Conservation (phyloP, 2,797 vertebrate genomes). For the Silurus aristotelis region DNA sequence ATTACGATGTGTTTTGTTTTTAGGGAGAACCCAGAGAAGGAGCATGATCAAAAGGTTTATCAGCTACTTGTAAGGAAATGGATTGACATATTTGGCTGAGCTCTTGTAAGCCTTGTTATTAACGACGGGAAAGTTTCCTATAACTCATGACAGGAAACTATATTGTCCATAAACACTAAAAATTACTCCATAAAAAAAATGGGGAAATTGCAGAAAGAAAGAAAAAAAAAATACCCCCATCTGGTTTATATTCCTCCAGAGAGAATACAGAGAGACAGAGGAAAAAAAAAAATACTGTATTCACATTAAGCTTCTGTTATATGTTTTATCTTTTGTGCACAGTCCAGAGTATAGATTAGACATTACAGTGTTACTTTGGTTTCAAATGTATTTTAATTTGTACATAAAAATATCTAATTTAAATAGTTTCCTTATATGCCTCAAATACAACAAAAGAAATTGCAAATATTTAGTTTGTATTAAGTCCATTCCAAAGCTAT, state of each 20-base stretch:
- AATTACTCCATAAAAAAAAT: slow-evolving; percentile 36
- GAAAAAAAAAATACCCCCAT: slow-evolving; percentile 3
- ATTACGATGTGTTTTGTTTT: not conserved
- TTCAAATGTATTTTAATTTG: not conserved
- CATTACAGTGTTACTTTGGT: not conserved
- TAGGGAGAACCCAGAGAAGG: not conserved
- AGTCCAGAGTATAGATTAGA: not conserved
- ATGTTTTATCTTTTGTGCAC: not conserved
- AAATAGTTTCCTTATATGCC: not conserved
- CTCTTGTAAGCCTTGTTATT: not conserved
- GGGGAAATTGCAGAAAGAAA: not conserved
- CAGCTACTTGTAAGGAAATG: not conserved
- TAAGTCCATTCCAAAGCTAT: not conserved
- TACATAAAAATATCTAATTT: not conserved
- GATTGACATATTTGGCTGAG: not conserved
- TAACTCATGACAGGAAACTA: slow-evolving; percentile 50
- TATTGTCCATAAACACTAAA: slow-evolving; percentile 45
- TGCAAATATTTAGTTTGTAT: not conserved
- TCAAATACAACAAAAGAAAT: not conserved
- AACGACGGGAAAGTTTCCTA: slow-evolving; percentile 37
- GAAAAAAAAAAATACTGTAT: not conserved
- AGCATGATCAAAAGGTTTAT: not conserved
- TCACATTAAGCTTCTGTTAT: no score
- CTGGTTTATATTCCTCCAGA: not conserved
- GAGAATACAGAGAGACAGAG: not conserved